These are phyloP conservation scores for Ailuropoda melanoleuca DNA, from an alignment of 2,113 vertebrate species.

Conservation along the genomic window DNA sequence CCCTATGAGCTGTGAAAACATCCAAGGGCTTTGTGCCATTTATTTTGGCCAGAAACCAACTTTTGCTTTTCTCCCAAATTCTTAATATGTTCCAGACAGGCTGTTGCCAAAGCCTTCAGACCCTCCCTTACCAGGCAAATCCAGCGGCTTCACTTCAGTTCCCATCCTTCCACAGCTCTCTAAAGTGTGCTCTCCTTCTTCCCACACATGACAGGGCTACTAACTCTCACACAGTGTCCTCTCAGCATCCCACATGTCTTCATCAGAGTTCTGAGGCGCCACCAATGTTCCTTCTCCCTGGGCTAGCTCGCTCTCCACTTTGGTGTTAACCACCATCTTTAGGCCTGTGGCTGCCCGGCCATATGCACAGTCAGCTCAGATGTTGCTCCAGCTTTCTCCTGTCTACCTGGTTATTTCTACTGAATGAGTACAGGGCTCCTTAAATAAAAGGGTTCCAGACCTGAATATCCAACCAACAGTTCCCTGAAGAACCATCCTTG, in stretches of 20 bases:
- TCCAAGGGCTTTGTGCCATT: background rate
- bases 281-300: no score
- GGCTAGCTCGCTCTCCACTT: background rate
- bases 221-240: background rate
- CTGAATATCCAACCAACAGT: background rate
- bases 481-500: background rate
- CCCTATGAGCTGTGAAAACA: conserved; percentile 12
- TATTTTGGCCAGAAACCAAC: background rate
- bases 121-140: background rate
- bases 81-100: background rate
- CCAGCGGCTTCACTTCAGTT: background rate
- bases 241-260: background rate
- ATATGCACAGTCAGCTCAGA: background rate
- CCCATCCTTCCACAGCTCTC: background rate
- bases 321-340: background rate
- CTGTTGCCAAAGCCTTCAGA: background rate
- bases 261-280: no score
- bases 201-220: background rate
- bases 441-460: background rate
- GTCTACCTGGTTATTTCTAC: background rate
- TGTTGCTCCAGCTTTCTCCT: background rate
- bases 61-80: conserved; percentile 8
- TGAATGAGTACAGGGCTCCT: background rate
- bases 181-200: background rate
- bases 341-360: background rate